Conservation (phyloP, 2,797 vertebrate genomes). For the Eutrigla gurnardus region DNA sequence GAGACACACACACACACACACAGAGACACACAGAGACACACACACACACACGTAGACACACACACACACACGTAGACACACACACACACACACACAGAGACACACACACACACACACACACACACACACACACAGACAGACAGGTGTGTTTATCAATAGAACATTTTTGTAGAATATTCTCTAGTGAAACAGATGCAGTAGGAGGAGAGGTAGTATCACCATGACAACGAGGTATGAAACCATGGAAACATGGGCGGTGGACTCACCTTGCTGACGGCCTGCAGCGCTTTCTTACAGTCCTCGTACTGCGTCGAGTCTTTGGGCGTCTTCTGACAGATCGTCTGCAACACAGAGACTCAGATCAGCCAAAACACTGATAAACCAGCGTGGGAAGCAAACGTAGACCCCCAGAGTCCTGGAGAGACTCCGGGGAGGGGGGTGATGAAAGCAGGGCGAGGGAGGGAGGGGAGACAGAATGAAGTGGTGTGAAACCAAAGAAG, state of each 20-base stretch:
- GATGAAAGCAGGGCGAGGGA: conserved; percentile 38
- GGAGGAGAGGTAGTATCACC: too few relatives aligned
- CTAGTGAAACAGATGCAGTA: too few relatives aligned
- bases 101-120: too few relatives aligned
- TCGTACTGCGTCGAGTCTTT: conserved; percentile 90
- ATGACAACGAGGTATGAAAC: too few relatives aligned
- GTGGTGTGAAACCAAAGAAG: conserved; percentile 16
- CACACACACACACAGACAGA: too few relatives aligned
- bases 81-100: background rate
- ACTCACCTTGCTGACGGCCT: conserved; percentile 94
- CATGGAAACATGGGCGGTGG: too few relatives aligned
- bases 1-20: conserved; percentile 1
- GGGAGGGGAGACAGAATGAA: conserved; percentile 36
- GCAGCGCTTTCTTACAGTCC: conserved; percentile 90
- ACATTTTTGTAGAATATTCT: too few relatives aligned
- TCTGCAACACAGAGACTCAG: conserved; percentile 83
- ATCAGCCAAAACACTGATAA: conserved; percentile 24
- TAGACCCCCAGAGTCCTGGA: conserved; percentile 65
- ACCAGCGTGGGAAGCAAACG: conserved; percentile 68
- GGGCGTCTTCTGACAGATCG: conserved; percentile 96
- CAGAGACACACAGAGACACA: too few relatives aligned
- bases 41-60: conserved; percentile 27
- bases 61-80: too few relatives aligned
- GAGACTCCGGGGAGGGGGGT: conserved; percentile 54
- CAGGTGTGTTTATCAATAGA: too few relatives aligned